phyloP scores from a whole-genome alignment of 2,113 vertebrate genomes.

The Mugil cephalus region DNA sequence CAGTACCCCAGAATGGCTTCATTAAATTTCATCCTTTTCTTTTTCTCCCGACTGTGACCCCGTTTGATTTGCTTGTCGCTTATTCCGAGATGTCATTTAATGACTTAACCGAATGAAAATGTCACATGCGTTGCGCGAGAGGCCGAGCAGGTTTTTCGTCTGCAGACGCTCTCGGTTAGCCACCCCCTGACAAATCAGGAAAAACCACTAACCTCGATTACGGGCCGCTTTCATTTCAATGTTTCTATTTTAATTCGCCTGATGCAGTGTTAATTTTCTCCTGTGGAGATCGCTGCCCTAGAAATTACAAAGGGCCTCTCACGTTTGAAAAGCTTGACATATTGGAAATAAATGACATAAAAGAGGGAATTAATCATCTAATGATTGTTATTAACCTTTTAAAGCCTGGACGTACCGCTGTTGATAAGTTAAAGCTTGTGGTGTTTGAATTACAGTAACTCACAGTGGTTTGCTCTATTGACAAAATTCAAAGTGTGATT shows the following conservation, averaged over 20 bases:
- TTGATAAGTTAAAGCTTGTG: no score
- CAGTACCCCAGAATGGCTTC: neutral
- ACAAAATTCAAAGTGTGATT: no score
- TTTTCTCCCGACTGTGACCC: slow-evolving; percentile 11
- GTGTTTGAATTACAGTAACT: no score
- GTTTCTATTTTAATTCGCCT: slow-evolving; percentile 30
- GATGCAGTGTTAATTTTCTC: slow-evolving; percentile 4
- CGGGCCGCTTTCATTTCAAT: neutral
- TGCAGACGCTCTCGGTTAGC: neutral
- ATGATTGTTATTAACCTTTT: no score
- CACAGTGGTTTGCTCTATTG: no score
- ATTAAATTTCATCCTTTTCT: slow-evolving; percentile 24
- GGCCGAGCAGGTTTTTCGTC: slow-evolving; percentile 8
- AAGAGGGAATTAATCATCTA: neutral
- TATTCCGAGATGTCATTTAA: slow-evolving; percentile 41
- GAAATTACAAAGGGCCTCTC: neutral
- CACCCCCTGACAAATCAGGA: slow-evolving; percentile 2
- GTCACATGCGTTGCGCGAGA: slow-evolving; percentile 22
- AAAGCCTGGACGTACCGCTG: no score
- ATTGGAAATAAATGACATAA: neutral
- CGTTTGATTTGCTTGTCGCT: slow-evolving; percentile 42
- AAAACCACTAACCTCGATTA: neutral
- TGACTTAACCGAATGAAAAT: slow-evolving; percentile 51
- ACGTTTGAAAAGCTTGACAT: neutral
- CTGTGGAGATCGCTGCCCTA: neutral